Base-by-base conservation (phyloP, 2,113 vertebrate genomes). In the Empidonax traillii region DNA sequence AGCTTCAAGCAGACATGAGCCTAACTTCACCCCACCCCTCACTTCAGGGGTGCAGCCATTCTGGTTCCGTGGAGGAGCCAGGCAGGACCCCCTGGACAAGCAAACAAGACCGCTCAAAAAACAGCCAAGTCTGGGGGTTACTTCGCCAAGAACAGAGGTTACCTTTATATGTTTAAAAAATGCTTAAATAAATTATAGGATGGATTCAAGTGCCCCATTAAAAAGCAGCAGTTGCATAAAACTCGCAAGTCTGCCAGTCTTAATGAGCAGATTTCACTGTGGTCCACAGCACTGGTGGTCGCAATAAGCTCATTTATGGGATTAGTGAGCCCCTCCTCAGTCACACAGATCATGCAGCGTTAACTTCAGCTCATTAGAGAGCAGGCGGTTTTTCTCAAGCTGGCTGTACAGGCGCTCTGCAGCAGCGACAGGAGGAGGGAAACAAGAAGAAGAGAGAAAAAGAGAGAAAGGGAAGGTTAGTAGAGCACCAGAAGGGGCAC, bases 271-370 rank as follows among this genome's bases (percentile, higher is more conserved):
- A 77, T 91, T 90, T 85, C 89, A 79, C 72, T 93, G 96, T 83
- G 96, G 94, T 97, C 95, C 97, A 75, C 93, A 84, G 95, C 94
- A 93, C 19, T 82, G 96, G 85, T 80, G 94, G 94, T 95, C 47
- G 78, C 79, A 53, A 87, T 66, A 65, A 96, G 93, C 94, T 94
- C 3, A 44, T 71, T 97, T 97, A 73, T 80, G 87, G 93, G 89
- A 80, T 89, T 96, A 96, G 95, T 66, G 96, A 95, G 95, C 94
- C 97, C 95, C 95, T 95, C 92, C 86, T 98, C 98, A 98, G 96
- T 98, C 98, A 97, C 98, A 98, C 61, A 98, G 97, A 98, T 98
- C 98, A 97, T 98, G 98, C 97, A 98, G 98, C 88, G 96, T 98
- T 97, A 98, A 96, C 98, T 98, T 98, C 98, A 98, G 97, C 97